Conservation (phyloP, 2,113 vertebrate genomes). For the Ploceus nigricollis region DNA sequence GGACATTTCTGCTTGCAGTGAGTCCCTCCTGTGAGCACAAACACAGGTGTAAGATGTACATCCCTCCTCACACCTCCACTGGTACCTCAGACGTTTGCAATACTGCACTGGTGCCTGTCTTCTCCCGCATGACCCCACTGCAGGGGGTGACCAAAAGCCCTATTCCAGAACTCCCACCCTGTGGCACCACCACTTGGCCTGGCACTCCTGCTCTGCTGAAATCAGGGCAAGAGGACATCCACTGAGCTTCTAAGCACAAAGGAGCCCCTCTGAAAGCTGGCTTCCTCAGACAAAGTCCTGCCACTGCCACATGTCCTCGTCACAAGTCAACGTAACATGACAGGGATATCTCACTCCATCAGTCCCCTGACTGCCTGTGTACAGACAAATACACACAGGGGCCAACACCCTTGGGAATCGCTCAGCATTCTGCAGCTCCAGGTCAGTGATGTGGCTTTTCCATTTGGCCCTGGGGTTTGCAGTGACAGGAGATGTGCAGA, state of each 20-base stretch:
- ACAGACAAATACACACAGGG: neutral
- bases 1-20: neutral
- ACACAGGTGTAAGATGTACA: neutral
- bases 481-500: neutral
- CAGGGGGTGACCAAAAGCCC: rapidly evolving
- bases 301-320: neutral
- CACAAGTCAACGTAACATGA: neutral
- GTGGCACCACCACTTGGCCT: rapidly evolving
- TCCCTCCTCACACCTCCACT: neutral
- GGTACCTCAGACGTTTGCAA: neutral
- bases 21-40: neutral
- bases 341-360: neutral
- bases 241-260: neutral
- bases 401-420: neutral
- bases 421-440: neutral
- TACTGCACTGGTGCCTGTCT: neutral
- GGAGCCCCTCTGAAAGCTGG: neutral
- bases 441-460: neutral
- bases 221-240: neutral
- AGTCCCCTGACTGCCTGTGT: neutral
- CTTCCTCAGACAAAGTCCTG: neutral
- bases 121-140: neutral
- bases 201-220: neutral
- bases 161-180: neutral
- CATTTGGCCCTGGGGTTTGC: neutral